Percentiles rank a stretch among this genome's conserved stretches.
phyloP scores from a whole-genome alignment of 2,113 vertebrate genomes.

The Pseudopipra pipra region DNA sequence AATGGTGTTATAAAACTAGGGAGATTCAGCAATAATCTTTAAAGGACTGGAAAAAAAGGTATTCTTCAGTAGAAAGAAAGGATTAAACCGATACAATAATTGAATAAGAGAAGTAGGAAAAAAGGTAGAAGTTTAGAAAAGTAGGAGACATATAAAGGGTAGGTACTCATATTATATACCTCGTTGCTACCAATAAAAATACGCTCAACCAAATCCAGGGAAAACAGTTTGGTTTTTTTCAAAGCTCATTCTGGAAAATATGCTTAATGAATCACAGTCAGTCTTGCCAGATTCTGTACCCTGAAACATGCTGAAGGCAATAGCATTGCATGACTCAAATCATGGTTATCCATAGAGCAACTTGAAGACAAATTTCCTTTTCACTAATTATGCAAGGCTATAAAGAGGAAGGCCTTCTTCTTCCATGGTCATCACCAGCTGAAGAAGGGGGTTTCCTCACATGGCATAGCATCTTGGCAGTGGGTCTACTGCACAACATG shows the following conservation, averaged over 20 bases:
- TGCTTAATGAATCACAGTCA: not conserved
- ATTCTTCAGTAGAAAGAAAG: not conserved
- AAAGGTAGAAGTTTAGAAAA: not conserved
- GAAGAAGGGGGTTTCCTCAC: not conserved
- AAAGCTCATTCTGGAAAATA: not conserved
- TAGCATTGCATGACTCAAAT: not conserved
- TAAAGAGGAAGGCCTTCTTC: not conserved
- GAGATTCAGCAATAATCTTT: not conserved
- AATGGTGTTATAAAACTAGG: not conserved
- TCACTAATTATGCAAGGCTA: not conserved
- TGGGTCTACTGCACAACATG: fast-evolving
- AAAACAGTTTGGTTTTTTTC: not conserved
- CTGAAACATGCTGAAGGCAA: not conserved
- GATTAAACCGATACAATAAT: not conserved
- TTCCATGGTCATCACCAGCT: fast-evolving
- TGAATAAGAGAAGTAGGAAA: not conserved
- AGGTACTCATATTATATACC: not conserved
- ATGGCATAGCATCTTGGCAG: not conserved
- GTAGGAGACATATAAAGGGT: not conserved
- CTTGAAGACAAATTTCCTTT: not conserved
- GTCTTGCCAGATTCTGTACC: not conserved
- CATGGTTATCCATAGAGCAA: not conserved
- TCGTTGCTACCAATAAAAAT: not conserved
- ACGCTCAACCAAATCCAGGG: not conserved
- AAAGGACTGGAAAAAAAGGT: not conserved